Conservation (phyloP, 2,113 vertebrate species). For the Nesoenas mayeri region DNA sequence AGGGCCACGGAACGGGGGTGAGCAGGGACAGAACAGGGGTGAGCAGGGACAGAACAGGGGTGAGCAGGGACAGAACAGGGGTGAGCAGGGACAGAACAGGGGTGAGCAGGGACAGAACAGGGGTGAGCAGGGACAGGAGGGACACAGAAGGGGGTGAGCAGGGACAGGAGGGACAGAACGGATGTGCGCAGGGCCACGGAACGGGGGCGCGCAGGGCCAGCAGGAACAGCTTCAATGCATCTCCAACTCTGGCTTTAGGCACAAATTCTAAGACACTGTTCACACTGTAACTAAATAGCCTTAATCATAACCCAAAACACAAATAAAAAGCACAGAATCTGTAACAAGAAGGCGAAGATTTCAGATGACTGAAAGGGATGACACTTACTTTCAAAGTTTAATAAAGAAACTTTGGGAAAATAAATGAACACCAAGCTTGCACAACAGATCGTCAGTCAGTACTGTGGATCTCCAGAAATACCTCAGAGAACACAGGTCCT, state of each 20-base stretch:
- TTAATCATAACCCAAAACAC: background rate
- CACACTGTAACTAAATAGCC: background rate
- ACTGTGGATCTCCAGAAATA: background rate
- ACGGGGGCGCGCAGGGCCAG: no score
- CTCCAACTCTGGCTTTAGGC: rapidly evolving
- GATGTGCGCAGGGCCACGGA: no score
- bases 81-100: no score
- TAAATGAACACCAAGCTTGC: background rate
- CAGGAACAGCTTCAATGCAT: background rate
- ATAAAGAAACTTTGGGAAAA: background rate
- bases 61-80: no score
- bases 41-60: no score
- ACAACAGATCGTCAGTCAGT: rapidly evolving
- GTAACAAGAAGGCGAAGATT: background rate
- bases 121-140: no score
- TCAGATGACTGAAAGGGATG: background rate
- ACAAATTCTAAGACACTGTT: background rate
- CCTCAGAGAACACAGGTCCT: background rate
- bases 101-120: no score
- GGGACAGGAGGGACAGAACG: no score
- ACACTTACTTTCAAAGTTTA: background rate
- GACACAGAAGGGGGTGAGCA: no score
- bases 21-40: no score
- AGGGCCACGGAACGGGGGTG: background rate
- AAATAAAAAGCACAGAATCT: background rate